Conservation (phyloP, 1,140 invertebrate species). For the Drosophila rhopaloa region DNA sequence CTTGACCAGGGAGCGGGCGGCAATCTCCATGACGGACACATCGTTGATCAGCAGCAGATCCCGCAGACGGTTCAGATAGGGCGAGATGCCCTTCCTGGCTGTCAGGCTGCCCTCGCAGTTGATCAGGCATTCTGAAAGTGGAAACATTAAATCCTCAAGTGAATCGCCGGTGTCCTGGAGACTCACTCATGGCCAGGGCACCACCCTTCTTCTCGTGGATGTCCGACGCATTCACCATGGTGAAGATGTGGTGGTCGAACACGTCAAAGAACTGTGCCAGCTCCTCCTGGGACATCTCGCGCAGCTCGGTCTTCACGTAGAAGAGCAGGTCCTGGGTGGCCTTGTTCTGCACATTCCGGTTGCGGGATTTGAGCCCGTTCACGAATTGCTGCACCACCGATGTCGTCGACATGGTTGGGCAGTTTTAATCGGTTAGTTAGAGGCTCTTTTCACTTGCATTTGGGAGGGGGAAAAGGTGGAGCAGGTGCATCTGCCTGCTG, state of each 20-base stretch:
- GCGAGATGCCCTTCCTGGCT: slow-evolving; percentile 93
- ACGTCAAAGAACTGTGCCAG: slow-evolving; percentile 96
- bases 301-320: slow-evolving; percentile 96
- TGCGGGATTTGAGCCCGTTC: slow-evolving; percentile 93
- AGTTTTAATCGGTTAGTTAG: slow-evolving; percentile 7
- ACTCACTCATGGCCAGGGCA: slow-evolving; percentile 95
- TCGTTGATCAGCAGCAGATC: slow-evolving; percentile 96
- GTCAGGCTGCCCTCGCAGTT: slow-evolving; percentile 95
- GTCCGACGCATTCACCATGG: slow-evolving; percentile 97
- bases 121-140: slow-evolving; percentile 92
- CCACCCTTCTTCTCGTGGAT: slow-evolving; percentile 98
- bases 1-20: slow-evolving; percentile 97
- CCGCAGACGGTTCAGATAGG: slow-evolving; percentile 96
- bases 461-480: slow-evolving; percentile 11
- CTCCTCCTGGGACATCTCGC: slow-evolving; percentile 96
- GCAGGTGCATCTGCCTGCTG: slow-evolving; percentile 57
- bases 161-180: neutral
- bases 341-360: slow-evolving; percentile 93
- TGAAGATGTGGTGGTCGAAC: slow-evolving; percentile 97
- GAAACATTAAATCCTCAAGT: neutral
- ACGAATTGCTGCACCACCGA: slow-evolving; percentile 92
- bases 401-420: slow-evolving; percentile 72
- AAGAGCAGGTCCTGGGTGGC: slow-evolving; percentile 94
- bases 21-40: slow-evolving; percentile 96
- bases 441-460: slow-evolving; percentile 8